These are phyloP conservation scores for Sitta carolinensis DNA, from an alignment of 2,797 vertebrate genomes.

Conservation along the genomic window DNA sequence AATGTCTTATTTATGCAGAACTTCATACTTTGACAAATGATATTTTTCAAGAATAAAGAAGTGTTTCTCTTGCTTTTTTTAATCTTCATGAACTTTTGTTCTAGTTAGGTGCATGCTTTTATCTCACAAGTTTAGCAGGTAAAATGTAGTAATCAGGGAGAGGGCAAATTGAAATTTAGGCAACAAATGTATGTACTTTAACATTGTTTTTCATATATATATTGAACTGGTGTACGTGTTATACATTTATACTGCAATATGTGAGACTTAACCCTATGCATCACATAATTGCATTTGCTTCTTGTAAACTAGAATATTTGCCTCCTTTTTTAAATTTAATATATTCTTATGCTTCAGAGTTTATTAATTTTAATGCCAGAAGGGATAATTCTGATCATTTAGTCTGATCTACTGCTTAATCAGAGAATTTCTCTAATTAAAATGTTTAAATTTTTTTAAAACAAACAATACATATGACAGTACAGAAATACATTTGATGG, in stretches of 20 bases:
- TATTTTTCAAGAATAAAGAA: neutral
- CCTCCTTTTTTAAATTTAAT: neutral
- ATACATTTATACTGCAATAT: neutral
- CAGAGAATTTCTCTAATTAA: neutral
- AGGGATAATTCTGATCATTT: neutral
- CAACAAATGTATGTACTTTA: neutral
- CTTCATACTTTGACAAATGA: neutral
- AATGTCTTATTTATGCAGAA: neutral
- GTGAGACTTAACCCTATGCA: neutral
- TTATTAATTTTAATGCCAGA: neutral
- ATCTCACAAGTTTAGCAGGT: neutral
- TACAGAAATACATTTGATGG: neutral
- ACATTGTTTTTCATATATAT: neutral
- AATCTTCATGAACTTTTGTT: neutral
- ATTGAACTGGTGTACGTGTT: neutral
- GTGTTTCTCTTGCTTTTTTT: neutral
- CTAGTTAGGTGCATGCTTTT: neutral
- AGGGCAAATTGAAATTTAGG: neutral
- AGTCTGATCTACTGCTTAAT: neutral
- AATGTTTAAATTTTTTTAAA: neutral
- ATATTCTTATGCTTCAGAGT: neutral
- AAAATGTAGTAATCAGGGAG: neutral
- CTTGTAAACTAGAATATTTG: neutral
- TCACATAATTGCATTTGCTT: neutral
- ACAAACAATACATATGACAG: neutral